Evolutionary conservation across 2,113 vertebrate species (phyloP), one percentile per base, ranked within the genome.

Genomic region (Engraulis encrasicolus): DNA sequence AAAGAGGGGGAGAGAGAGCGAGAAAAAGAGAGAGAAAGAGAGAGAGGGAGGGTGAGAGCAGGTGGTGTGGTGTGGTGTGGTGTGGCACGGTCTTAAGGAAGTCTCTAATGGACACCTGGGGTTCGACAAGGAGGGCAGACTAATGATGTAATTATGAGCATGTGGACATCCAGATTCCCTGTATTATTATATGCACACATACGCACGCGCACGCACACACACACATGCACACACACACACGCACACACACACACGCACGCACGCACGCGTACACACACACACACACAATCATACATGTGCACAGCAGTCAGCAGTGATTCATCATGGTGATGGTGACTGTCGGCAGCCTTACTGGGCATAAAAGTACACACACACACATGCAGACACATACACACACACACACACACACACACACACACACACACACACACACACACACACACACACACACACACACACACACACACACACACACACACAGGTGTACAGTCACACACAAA

Each of bases 401-500:
- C 49, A 6, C 15, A n/a, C 77, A 17, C 78, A 79, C 81, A 79
- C 54, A 88, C 45, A 48, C 87, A n/a, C 80, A 50, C 27, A 77
- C 66, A 4, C 71, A 11, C 74, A 78, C 17, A 20, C n/a, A n/a
- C 12, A 66, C 15, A 31, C 58, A 66, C 58, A 66, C 23, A 66
- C 9, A 2, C 0, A 7, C 58, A 66, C 27, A 66, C 23, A 14
- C 27, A 66, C 15, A 27, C 9, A 31, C 58, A 66, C 15, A 20
- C 19, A n/a, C 58, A 27, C 61, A 19, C 23, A 80, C 40, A 66
- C 40, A 71, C 50, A 79, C 40, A 45, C 27, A 66, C 18, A n/a
- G n/a, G n/a, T n/a, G n/a, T n/a, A n/a, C n/a, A n/a, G n/a, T n/a
- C n/a, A n/a, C n/a, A n/a, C n/a, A n/a, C n/a, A n/a, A n/a, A n/a